Percentiles rank a stretch among this genome's conserved stretches.
phyloP scores from a whole-genome alignment of 2,888 invertebrate genomes.

The Linnaemya vulpina region DNA sequence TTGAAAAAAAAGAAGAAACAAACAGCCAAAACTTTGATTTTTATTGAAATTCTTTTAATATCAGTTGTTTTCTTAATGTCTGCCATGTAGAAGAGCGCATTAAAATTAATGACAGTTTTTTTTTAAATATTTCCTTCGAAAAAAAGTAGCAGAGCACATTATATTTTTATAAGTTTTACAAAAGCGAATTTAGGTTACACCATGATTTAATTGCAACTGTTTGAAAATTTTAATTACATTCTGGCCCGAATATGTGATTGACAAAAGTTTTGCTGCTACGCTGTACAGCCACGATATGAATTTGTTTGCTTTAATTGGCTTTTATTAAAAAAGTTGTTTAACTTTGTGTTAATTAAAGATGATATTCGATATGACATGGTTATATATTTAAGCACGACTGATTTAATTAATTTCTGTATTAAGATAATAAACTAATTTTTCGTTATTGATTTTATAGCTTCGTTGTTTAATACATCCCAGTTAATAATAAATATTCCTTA shows the following conservation, averaged over 20 bases:
- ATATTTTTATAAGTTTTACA: not conserved
- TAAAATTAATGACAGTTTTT: conserved; percentile 1
- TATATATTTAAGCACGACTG: too few species aligned
- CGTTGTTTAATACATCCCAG: too few species aligned
- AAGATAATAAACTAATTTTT: too few species aligned
- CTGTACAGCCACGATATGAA: too few species aligned
- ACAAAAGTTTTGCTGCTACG: too few species aligned
- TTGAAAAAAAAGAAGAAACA: conserved; percentile 8
- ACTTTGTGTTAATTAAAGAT: too few species aligned
- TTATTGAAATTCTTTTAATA: conserved; percentile 39
- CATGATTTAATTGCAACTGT: not conserved
- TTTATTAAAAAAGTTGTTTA: too few species aligned
- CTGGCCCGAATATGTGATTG: not conserved
- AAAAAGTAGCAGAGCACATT: not conserved
- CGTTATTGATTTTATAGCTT: too few species aligned
- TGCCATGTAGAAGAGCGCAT: not conserved
- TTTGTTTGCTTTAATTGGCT: too few species aligned
- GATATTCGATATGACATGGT: too few species aligned
- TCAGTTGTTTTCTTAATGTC: conserved; percentile 10
- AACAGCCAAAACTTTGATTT: conserved; percentile 22
- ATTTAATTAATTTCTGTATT: too few species aligned
- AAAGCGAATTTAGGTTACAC: not conserved
- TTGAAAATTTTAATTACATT: not conserved
- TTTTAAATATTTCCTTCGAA: not conserved
- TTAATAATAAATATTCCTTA: too few species aligned